Evolutionary conservation across 2,888 invertebrate genomes (phyloP).

Genomic region (Machimus rusticus): DNA sequence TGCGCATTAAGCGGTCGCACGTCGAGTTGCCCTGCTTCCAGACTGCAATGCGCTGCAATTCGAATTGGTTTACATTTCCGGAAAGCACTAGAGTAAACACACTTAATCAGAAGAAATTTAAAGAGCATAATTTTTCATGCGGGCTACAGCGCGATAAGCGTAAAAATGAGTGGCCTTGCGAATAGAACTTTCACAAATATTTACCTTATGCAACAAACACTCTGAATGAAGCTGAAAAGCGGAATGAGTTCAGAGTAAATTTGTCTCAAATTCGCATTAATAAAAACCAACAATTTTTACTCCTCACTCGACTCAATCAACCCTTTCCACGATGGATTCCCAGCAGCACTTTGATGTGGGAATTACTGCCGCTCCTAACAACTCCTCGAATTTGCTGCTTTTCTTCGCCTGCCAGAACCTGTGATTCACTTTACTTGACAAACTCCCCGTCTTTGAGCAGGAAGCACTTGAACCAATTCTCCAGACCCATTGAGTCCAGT

Average conservation of each 20-base stretch:
- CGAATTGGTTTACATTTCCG: neutral
- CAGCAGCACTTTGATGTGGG: neutral
- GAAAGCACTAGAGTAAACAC: neutral
- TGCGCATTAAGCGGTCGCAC: neutral
- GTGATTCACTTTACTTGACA: constrained; percentile 6
- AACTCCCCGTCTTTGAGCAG: neutral
- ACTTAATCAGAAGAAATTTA: neutral
- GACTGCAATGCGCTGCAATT: neutral
- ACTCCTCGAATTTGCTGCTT: neutral
- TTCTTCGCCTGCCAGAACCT: no score
- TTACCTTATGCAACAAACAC: no score
- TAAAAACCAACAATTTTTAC: neutral
- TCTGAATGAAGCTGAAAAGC: neutral
- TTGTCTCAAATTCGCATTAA: neutral
- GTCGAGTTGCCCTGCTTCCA: neutral
- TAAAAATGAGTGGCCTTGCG: neutral
- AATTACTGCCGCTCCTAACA: neutral
- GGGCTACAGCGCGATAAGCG: neutral
- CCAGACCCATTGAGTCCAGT: neutral
- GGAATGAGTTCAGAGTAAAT: neutral
- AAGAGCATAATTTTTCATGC: neutral
- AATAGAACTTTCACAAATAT: neutral
- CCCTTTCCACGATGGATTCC: neutral
- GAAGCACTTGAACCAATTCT: neutral
- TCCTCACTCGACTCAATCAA: neutral